A percentile compares a stretch with the other conserved stretches of the same genome.
These are phyloP conservation scores for Drosophila atripex DNA, from an alignment of 2,888 invertebrate species.

Conservation along the genomic window DNA sequence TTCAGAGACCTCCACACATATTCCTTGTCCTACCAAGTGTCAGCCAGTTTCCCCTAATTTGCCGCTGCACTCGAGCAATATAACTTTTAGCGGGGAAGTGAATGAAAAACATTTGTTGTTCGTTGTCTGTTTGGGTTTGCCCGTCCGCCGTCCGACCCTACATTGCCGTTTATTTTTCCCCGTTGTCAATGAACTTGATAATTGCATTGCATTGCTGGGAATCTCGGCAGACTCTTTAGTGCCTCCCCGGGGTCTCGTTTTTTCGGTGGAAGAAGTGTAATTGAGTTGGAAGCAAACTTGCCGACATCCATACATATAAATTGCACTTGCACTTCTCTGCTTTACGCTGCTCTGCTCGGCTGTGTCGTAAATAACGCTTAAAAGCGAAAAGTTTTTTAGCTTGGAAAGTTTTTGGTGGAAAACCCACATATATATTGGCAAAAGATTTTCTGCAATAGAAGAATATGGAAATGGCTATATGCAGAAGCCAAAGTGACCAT, in stretches of 20 bases:
- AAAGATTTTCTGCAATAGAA: slow-evolving; percentile 21
- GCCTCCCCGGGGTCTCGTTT: slow-evolving; percentile 47
- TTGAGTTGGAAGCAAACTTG: slow-evolving; percentile 67
- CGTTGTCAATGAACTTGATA: slow-evolving; percentile 61
- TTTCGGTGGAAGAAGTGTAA: slow-evolving; percentile 48
- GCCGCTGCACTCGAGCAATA: slow-evolving; percentile 36
- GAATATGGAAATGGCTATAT: slow-evolving; percentile 23
- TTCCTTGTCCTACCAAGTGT: slow-evolving; percentile 32
- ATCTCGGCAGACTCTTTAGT: slow-evolving; percentile 4
- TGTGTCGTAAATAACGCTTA: slow-evolving; percentile 45
- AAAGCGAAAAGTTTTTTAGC: slow-evolving; percentile 37
- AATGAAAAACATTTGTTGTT: slow-evolving; percentile 53
- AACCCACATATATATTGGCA: slow-evolving; percentile 33
- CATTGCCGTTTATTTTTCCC: slow-evolving; percentile 19
- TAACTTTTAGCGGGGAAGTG: slow-evolving; percentile 45
- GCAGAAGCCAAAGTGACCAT: slow-evolving; percentile 32
- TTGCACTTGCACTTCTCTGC: slow-evolving; percentile 48
- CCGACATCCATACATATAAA: slow-evolving; percentile 50
- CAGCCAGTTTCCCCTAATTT: slow-evolving; percentile 35
- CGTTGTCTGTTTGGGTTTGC: slow-evolving; percentile 38
- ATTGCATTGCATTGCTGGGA: slow-evolving; percentile 46
- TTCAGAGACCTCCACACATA: slow-evolving; percentile 15
- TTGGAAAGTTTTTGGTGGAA: slow-evolving; percentile 17
- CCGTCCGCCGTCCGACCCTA: slow-evolving; percentile 7
- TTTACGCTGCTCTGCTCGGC: not conserved